These are phyloP conservation scores for Takifugu rubripes DNA, from an alignment of 2,797 vertebrate genomes.

Conservation along the genomic window DNA sequence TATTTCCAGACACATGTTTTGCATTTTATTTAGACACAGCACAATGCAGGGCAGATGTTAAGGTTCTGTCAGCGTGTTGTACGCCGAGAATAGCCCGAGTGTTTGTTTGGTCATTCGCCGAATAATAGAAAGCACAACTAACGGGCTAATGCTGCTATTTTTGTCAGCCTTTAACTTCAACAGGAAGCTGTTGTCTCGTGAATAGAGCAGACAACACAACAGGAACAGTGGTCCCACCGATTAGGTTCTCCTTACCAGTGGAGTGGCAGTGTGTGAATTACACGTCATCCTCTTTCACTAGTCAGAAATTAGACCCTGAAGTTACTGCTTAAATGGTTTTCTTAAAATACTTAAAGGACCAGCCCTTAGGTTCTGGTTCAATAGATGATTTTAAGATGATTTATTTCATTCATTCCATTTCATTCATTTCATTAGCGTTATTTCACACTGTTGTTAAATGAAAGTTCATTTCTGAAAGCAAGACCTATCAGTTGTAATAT, in stretches of 20 bases:
- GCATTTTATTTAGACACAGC: conserved; percentile 22
- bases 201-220: conserved; percentile 2
- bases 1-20: conserved; percentile 25
- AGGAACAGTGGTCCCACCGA: conserved; percentile 3
- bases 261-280: no score
- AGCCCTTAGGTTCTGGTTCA: no score
- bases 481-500: no score
- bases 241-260: background rate
- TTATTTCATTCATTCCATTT: no score
- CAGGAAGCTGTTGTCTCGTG: conserved; percentile 10
- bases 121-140: background rate
- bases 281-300: no score
- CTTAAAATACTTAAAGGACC: no score
- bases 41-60: conserved; percentile 17
- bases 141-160: conserved; percentile 6
- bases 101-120: background rate
- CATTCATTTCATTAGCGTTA: no score
- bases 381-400: no score
- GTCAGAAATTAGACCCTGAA: no score
- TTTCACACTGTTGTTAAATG: no score
- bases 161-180: conserved; percentile 3
- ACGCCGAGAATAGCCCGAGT: background rate
- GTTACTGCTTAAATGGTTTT: no score
- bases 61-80: background rate
- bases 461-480: no score